Evolutionary conservation across 2,888 invertebrate genomes (phyloP).

Genomic region (Balanococcus diminutus): DNA sequence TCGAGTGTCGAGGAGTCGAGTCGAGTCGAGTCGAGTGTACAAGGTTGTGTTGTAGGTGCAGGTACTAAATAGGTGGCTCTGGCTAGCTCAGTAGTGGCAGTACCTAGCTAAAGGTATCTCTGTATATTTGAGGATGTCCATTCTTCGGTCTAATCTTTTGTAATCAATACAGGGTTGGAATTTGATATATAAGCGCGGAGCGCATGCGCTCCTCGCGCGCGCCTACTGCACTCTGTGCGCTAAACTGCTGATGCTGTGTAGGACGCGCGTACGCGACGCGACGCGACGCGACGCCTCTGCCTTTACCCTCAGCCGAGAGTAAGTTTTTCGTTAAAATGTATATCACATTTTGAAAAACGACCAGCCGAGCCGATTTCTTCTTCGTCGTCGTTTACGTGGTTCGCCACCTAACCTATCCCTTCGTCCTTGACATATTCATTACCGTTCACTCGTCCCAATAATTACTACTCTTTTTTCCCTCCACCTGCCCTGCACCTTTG

Average conservation of each 20-base stretch:
- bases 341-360: slow-evolving; percentile 16
- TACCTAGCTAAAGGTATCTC: slow-evolving; percentile 25
- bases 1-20: too few relatives aligned
- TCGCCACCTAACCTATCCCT: background rate
- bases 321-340: background rate
- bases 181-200: background rate
- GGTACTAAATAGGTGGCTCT: background rate
- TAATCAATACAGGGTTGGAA: slow-evolving; percentile 46
- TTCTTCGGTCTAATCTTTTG: slow-evolving; percentile 46
- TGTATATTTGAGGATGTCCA: slow-evolving; percentile 19
- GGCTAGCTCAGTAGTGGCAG: background rate
- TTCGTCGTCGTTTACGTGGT: slow-evolving; percentile 12
- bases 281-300: background rate
- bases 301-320: background rate
- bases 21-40: background rate
- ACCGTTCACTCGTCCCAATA: background rate
- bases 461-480: background rate
- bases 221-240: slow-evolving; percentile 1
- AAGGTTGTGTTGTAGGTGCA: background rate
- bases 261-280: background rate
- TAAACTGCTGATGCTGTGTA: background rate
- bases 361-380: slow-evolving; percentile 29
- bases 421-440: slow-evolving; percentile 26
- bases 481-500: background rate
- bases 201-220: background rate